Evolutionary conservation across 1,140 invertebrate species (phyloP).

Genomic region (Parasteatoda tepidariorum): DNA sequence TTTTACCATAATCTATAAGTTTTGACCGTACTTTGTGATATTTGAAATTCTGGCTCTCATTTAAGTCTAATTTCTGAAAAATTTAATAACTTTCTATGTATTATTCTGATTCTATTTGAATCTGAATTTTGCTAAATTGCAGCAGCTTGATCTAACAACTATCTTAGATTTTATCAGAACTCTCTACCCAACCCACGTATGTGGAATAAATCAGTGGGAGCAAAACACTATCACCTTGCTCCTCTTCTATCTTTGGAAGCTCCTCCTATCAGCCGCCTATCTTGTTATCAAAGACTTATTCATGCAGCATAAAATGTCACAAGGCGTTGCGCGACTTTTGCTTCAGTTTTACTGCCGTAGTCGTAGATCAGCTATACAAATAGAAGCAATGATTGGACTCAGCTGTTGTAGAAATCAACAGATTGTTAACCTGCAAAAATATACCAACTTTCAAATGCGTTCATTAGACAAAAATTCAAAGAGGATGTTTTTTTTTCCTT

Average conservation of each 20-base stretch:
- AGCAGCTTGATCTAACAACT: no score
- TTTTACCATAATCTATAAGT: no score
- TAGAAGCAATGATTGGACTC: not conserved
- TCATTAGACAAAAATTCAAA: not conserved
- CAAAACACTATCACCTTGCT: slow-evolving; percentile 1
- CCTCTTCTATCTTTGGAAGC: not conserved
- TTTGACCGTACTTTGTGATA: no score
- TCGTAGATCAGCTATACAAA: not conserved
- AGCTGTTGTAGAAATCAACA: not conserved
- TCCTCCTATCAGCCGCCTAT: slow-evolving; percentile 7
- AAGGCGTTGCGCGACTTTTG: not conserved
- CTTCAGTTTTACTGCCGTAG: not conserved
- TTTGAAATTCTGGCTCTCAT: no score
- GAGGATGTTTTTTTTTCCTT: no score
- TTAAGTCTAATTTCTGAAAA: no score
- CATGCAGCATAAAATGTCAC: slow-evolving; percentile 8
- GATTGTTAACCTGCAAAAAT: slow-evolving; percentile 1
- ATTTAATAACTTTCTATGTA: no score
- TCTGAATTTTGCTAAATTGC: no score
- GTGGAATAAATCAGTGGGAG: slow-evolving; percentile 12
- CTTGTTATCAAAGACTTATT: slow-evolving; percentile 45
- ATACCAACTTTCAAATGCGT: not conserved
- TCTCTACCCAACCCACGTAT: slow-evolving; percentile 22
- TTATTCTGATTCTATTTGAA: no score
- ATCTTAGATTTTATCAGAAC: no score